Evolutionary conservation across 35 echinoderm and acorn worm species (phyloP).

Genomic region (Ptychodera flava): DNA sequence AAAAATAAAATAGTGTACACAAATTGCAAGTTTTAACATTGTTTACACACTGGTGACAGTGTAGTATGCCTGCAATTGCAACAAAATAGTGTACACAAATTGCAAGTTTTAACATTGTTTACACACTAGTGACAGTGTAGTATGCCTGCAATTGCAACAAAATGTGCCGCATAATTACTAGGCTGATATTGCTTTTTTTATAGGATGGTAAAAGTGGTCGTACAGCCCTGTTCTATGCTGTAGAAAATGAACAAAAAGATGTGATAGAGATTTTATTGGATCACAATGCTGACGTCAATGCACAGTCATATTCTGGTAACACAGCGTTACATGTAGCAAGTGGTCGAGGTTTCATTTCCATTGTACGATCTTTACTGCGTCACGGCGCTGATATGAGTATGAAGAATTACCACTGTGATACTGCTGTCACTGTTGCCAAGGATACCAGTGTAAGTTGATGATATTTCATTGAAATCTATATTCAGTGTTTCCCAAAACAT

Average conservation of each 20-base stretch:
- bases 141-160: too few species aligned
- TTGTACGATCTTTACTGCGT: constrained; percentile 66
- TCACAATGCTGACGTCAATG: constrained; percentile 70
- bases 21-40: too few species aligned
- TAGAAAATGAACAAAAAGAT: constrained; percentile 59
- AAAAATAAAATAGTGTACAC: too few species aligned
- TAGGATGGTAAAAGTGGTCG: constrained; percentile 92
- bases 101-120: too few species aligned
- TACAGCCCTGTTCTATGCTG: constrained; percentile 85
- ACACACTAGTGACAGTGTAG: too few species aligned
- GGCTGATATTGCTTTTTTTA: neutral
- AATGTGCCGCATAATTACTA: too few species aligned
- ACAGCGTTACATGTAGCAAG: constrained; percentile 91
- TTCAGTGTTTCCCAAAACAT: too few species aligned
- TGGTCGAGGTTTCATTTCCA: constrained; percentile 75
- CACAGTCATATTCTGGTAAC: constrained; percentile 96
- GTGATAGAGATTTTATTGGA: constrained; percentile 61
- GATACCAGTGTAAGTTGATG: constrained; percentile 55
- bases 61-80: too few species aligned
- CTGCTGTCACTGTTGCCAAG: constrained; percentile 65
- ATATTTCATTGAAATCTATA: too few species aligned
- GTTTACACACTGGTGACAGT: too few species aligned
- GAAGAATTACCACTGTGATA: constrained; percentile 88
- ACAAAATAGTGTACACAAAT: too few species aligned
- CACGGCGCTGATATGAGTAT: constrained; percentile 96